phyloP scores from a whole-genome alignment of 2,888 invertebrate species.

The Cremastobaeus sp. region DNA sequence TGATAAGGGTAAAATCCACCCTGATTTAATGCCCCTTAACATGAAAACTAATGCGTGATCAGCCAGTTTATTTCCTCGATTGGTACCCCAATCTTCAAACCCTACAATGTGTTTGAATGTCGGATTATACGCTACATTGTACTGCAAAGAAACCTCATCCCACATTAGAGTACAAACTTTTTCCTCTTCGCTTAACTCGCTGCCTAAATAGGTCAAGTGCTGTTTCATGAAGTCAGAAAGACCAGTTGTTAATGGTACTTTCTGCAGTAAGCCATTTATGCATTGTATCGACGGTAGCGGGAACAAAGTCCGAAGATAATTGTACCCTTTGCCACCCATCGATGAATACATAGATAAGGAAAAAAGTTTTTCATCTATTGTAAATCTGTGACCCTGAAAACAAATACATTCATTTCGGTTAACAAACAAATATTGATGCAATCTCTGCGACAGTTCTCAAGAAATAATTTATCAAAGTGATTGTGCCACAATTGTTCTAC shows the following conservation, averaged over 20 bases:
- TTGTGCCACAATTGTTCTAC: too few species aligned
- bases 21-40: too few species aligned
- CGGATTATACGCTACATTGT: slow-evolving; percentile 3
- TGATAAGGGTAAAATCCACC: too few species aligned
- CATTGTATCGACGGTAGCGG: slow-evolving; percentile 1
- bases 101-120: slow-evolving; percentile 35
- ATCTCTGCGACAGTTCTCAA: too few species aligned
- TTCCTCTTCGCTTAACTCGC: not conserved
- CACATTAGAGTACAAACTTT: slow-evolving; percentile 17
- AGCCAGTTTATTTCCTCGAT: not conserved
- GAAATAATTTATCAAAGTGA: too few species aligned
- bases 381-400: slow-evolving; percentile 10
- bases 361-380: not conserved
- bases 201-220: slow-evolving; percentile 1
- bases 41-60: slow-evolving; percentile 23
- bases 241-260: not conserved
- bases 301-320: slow-evolving; percentile 2
- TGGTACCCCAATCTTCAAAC: slow-evolving; percentile 47
- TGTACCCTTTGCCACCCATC: slow-evolving; percentile 11
- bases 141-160: slow-evolving; percentile 35
- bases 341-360: slow-evolving; percentile 3
- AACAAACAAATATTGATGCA: too few species aligned
- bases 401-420: too few species aligned
- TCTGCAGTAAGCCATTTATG: not conserved
- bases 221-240: slow-evolving; percentile 3